Evolutionary conservation across 2,888 invertebrate genomes (phyloP).

Genomic region (Pseudococcus viburni): DNA sequence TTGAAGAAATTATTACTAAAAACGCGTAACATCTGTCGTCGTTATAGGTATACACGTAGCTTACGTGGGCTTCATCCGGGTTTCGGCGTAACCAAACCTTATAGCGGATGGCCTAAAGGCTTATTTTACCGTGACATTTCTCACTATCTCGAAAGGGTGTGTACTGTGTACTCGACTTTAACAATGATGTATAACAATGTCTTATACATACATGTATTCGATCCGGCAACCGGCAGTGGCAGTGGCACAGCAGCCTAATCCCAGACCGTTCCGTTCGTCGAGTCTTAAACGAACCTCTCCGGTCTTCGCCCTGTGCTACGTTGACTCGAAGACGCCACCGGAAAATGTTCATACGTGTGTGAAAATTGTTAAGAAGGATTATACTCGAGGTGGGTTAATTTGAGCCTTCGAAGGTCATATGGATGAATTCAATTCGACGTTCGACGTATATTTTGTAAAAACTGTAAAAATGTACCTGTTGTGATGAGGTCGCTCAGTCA

Average conservation of each 20-base stretch:
- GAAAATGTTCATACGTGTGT: constrained; percentile 33
- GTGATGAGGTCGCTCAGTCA: background rate
- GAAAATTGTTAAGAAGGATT: constrained; percentile 27
- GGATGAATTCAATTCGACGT: no score
- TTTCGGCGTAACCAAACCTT: constrained; percentile 13
- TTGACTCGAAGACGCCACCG: constrained; percentile 25
- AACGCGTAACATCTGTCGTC: constrained; percentile 26
- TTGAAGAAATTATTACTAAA: background rate
- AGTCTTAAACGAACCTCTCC: constrained; percentile 30
- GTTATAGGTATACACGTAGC: no score
- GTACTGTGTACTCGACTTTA: constrained; percentile 18
- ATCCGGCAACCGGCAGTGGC: background rate
- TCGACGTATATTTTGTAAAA: background rate
- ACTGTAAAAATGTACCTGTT: background rate
- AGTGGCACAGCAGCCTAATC: background rate
- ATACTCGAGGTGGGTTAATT: background rate
- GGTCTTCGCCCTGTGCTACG: background rate
- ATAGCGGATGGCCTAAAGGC: constrained; percentile 32
- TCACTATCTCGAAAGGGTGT: constrained; percentile 50
- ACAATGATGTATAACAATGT: constrained; percentile 41
- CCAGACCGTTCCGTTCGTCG: constrained; percentile 32
- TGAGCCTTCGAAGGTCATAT: constrained; percentile 13
- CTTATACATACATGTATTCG: constrained; percentile 2
- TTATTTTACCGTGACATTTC: constrained; percentile 40
- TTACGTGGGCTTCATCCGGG: constrained; percentile 48